A percentile compares a stretch with the other conserved stretches of the same genome.
These are phyloP conservation scores for Rousettus madagascariensis DNA, from an alignment of 2,797 vertebrate genomes.

Conservation along the genomic window DNA sequence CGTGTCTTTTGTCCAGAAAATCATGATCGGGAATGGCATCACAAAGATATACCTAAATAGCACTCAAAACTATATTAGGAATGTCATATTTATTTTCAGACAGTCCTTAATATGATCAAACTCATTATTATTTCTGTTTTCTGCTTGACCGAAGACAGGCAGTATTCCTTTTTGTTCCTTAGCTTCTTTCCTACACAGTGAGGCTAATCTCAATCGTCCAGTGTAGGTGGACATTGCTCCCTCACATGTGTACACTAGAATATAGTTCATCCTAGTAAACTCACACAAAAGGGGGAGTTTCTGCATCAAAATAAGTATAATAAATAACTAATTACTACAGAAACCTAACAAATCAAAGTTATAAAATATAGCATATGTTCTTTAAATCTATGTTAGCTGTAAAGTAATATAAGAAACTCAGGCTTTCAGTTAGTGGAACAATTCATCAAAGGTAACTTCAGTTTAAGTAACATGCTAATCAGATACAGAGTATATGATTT, in stretches of 20 bases:
- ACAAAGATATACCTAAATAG: neutral
- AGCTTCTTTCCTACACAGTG: neutral
- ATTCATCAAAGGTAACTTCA: neutral
- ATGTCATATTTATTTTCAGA: slow-evolving; percentile 5
- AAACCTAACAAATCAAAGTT: slow-evolving; percentile 2
- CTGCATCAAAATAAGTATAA: neutral
- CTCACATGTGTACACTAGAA: neutral
- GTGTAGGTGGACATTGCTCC: neutral
- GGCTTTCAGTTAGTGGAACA: neutral
- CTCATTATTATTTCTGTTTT: slow-evolving; percentile 11
- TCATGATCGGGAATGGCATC: neutral
- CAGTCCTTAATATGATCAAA: neutral
- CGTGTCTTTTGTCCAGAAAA: neutral
- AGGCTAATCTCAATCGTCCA: neutral
- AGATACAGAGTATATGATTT: neutral
- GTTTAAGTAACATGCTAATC: neutral
- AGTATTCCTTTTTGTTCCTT: neutral
- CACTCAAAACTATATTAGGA: neutral
- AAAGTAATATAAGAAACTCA: slow-evolving; percentile 17
- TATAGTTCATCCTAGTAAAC: neutral
- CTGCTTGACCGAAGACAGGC: neutral
- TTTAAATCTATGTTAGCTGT: slow-evolving; percentile 12
- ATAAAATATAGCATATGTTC: neutral
- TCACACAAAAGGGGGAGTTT: neutral
- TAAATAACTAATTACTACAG: neutral